These are phyloP conservation scores for Dallia pectoralis DNA, from an alignment of 2,797 vertebrate genomes.

Conservation along the genomic window DNA sequence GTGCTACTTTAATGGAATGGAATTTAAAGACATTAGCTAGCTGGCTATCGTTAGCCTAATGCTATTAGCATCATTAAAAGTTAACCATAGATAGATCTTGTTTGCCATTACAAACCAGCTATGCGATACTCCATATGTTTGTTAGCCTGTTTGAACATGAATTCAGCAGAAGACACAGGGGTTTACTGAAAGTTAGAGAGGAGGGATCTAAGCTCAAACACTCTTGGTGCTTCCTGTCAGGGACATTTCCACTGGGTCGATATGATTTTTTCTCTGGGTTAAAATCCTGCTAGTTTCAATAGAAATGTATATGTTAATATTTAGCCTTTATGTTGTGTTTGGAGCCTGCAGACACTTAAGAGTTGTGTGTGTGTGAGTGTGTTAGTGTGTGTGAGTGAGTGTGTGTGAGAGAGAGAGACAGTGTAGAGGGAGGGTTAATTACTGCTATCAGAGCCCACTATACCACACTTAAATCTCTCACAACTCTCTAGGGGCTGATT, in stretches of 20 bases:
- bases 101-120: background rate
- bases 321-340: background rate
- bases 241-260: no score
- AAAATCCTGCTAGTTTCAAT: no score
- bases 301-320: no score
- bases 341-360: background rate
- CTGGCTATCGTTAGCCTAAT: constrained; percentile 1
- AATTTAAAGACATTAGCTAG: no score
- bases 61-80: background rate
- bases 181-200: background rate
- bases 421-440: constrained; percentile 41
- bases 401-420: constrained; percentile 10
- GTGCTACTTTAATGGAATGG: background rate
- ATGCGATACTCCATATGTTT: background rate
- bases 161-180: background rate
- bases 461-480: constrained; percentile 24
- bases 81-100: background rate
- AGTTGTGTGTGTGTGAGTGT: background rate
- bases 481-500: constrained; percentile 38
- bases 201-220: background rate
- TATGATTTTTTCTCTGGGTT: no score
- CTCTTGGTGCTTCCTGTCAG: no score
- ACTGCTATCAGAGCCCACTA: constrained; percentile 39
- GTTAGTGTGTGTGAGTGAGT: constrained; percentile 4
- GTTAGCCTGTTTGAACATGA: background rate